Percentiles rank a stretch among this genome's conserved stretches.
Evolutionary conservation across 2,888 invertebrate genomes (phyloP).

Genomic region (Tetropium fuscum): DNA sequence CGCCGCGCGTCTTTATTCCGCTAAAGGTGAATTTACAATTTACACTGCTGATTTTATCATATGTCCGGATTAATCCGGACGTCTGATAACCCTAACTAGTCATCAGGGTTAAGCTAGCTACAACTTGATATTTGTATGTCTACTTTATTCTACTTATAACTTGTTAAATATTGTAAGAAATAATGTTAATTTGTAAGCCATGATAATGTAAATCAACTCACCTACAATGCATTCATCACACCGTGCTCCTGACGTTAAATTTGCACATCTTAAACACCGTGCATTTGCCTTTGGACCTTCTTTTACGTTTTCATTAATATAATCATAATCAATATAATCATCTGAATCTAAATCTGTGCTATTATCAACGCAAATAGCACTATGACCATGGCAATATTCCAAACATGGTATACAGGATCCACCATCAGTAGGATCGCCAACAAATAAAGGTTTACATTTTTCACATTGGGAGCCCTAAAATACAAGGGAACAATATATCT

Average conservation of each 20-base stretch:
- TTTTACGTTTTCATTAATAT: constrained; percentile 66
- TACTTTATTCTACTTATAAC: too few relatives aligned
- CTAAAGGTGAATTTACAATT: too few relatives aligned
- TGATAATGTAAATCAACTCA: too few relatives aligned
- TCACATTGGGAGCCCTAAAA: constrained; percentile 87
- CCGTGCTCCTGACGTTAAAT: constrained; percentile 83
- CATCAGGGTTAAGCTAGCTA: too few relatives aligned
- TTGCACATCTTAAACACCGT: constrained; percentile 85
- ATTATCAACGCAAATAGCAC: constrained; percentile 78
- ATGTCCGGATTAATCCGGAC: too few relatives aligned
- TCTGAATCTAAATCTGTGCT: constrained; percentile 57
- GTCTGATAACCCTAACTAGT: too few relatives aligned
- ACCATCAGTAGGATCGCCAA: constrained; percentile 90
- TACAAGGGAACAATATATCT: constrained; percentile 8
- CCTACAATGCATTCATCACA: constrained; percentile 80
- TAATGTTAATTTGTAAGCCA: too few relatives aligned
- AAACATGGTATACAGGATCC: constrained; percentile 89
- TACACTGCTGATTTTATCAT: too few relatives aligned
- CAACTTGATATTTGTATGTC: too few relatives aligned
- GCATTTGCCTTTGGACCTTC: constrained; percentile 80
- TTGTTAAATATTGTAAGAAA: too few relatives aligned
- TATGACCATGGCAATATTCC: constrained; percentile 92
- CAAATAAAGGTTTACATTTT: constrained; percentile 89
- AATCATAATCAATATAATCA: constrained; percentile 56
- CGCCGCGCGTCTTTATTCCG: too few relatives aligned